Evolutionary conservation across 1,140 invertebrate species (phyloP), one percentile per base, ranked within the genome.

Genomic region (Cydia strobilella): DNA sequence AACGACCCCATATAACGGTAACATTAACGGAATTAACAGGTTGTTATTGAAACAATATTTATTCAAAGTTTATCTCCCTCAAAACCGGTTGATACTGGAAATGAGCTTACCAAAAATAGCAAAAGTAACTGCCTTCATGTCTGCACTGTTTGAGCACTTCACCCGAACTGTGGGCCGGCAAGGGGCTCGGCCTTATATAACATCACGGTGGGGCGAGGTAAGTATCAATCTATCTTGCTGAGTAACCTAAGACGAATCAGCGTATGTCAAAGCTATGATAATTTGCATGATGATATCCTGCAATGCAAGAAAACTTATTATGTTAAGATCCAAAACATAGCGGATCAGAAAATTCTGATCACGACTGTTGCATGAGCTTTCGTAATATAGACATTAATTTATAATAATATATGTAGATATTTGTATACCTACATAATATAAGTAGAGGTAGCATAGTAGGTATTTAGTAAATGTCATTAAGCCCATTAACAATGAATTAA

Each of bases 71-170:
- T 59, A 59, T 59, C 20, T 59, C 51, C 54, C 20, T 12, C 18
- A 23, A 59, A 59, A 59, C 54, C 54, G 54, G 54, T 59, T 23
- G n/a, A 59, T 23, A 59, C 51, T 23, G 18, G 9, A 59, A 42
- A 75, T 73, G 71, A 76, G 35, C 86, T 88, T 77, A 88, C 86
- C 86, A 45, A 88, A 84, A 79, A 86, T 75, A 82, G 86, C 62
- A 59, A 89, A 63, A 35, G 80, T 82, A n/a, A 78, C 65, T 15
- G 82, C 76, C 80, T 83, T 89, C 87, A 89, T 89, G 74, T 75
- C 80, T 81, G 77, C 73, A 71, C 78, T 65, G 73, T 63, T 65
- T 74, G 76, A 72, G 42, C 31, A 77, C 79, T 75, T 48, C 77
- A 74, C 42, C 76, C 80, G 77, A 78, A 88, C 88, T 90, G 82